Base-by-base conservation (phyloP, 2,888 invertebrate species). In the Barypeithes pellucidus region DNA sequence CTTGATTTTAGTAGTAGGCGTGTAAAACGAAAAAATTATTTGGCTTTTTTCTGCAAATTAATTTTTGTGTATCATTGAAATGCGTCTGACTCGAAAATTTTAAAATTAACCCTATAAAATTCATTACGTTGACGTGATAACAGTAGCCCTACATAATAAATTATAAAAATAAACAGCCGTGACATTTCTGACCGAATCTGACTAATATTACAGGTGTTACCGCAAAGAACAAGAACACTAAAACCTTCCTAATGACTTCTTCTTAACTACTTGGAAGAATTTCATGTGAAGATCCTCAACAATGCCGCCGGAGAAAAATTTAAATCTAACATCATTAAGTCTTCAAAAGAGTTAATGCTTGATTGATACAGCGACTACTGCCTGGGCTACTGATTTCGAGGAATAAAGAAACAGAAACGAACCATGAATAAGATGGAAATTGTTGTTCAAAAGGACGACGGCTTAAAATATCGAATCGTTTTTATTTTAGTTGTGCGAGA, bases 321-420 rank as follows among this genome's bases (percentile, higher is more conserved):
- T 24, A 61, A 45, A 24, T 36, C 12, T 16, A 29, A 11, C 47
- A 29, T 63, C 63, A 36, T 63, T 63, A 63, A 63, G 18, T 33
- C 18, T 29, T 33, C 36, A 59, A 59, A 59, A 36, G 59, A 50
- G n/a, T 50, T 50, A 33, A 63, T 50, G 36, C 20, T 59, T 62
- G 69, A 69, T 63, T 69, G 63, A 62, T 69, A 59, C 59, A 18
- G 20, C 59, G 59, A 59, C 59, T 59, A 59, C 59, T 18, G 57
- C 20, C 41, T 54, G 20, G 22, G 62, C 69, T 69, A 69, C 69
- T 57, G 63, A 41, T 60, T 63, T 63, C 2, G 54, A 69, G 20
- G 18, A 11, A 47, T 18, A 47, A 47, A 22, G 12, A 20, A 20
- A 47, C 18, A 1, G 20, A 20, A 47, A 47, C 12, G 47, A 47